Evolutionary conservation across 2,888 invertebrate species (phyloP), one percentile per base, ranked within the genome.

Genomic region (Catocala sponsa): DNA sequence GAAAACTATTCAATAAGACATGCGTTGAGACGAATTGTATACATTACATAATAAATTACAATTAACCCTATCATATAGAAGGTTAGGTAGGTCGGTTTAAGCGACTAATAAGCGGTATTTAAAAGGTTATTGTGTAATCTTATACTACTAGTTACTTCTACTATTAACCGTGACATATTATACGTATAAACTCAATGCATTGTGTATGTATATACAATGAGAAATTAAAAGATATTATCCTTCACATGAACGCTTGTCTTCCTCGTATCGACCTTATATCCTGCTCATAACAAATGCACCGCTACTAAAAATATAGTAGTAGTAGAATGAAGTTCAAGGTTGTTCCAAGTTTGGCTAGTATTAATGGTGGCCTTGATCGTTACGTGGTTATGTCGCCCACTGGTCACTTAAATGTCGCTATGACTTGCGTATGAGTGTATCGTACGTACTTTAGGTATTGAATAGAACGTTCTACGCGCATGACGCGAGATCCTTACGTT

Each of bases 271-370:
- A 0, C 33, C 57, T 50, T 32, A 49, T 15, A 50, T 44, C 59
- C 49, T 54, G 13, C 5, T 61, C 44, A 54, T 52, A 47, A 65
- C 38, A 57, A 62, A 65, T 72, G 53, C 47, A 35, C 42, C 25
- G 25, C 49, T 13, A 50, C 33, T 44, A 46, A 50, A 42, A 46
- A 57, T 55, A 63, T 59, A 53, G 44, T 46, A 49, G 41, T 59
- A 71, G 38, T 52, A 72, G 73, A 78, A 67, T 81, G 86, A 89
- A 89, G 90, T 89, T 90, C 89, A 90, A 79, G 87, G 88, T 75
- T 63, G 33, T 12, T 7, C 51, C 59, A 68, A 65, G 43, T 65
- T 61, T 7, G 61, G 50, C 42, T 42, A 60, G 63, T 55, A 70
- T 66, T 74, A 75, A 81, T 79, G 50, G 68, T 72, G 78, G 62